These are phyloP conservation scores for Byasa hedistus DNA, from an alignment of 2,888 invertebrate genomes.

Conservation along the genomic window DNA sequence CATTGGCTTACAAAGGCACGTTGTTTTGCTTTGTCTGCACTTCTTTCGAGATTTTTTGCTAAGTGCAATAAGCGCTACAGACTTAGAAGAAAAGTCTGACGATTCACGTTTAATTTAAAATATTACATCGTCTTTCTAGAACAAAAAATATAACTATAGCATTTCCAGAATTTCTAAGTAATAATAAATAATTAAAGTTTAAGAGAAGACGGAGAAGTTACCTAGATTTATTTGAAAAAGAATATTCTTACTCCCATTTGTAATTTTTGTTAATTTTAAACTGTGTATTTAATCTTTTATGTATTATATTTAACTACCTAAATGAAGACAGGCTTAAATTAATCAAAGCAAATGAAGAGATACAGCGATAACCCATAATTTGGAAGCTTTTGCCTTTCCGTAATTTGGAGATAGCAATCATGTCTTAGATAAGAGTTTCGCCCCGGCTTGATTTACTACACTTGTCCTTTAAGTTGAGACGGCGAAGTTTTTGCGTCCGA, in stretches of 20 bases:
- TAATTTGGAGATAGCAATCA: constrained; percentile 69
- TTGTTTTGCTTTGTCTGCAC: constrained; percentile 25
- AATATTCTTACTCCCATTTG: no score
- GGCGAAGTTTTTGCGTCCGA: constrained; percentile 65
- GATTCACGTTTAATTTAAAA: constrained; percentile 16
- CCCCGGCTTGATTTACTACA: constrained; percentile 63
- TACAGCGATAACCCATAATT: constrained; percentile 44
- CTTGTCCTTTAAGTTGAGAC: constrained; percentile 66
- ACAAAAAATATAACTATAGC: no score
- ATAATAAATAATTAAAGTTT: no score
- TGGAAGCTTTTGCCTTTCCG: constrained; percentile 47
- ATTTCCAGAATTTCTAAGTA: no score
- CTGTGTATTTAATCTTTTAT: no score
- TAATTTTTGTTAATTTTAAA: no score
- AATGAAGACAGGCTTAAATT: constrained; percentile 14
- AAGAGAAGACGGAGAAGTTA: no score
- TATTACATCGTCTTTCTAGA: no score
- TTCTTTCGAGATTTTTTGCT: constrained; percentile 23
- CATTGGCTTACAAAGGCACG: constrained; percentile 27
- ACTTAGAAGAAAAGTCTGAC: constrained; percentile 29
- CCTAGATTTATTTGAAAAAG: no score
- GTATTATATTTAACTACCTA: background rate
- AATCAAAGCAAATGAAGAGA: constrained; percentile 37
- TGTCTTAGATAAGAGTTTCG: constrained; percentile 56
- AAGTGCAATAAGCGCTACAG: constrained; percentile 29